These are phyloP conservation scores for Tenualosa ilisha DNA, from an alignment of 2,797 vertebrate genomes.

Conservation along the genomic window DNA sequence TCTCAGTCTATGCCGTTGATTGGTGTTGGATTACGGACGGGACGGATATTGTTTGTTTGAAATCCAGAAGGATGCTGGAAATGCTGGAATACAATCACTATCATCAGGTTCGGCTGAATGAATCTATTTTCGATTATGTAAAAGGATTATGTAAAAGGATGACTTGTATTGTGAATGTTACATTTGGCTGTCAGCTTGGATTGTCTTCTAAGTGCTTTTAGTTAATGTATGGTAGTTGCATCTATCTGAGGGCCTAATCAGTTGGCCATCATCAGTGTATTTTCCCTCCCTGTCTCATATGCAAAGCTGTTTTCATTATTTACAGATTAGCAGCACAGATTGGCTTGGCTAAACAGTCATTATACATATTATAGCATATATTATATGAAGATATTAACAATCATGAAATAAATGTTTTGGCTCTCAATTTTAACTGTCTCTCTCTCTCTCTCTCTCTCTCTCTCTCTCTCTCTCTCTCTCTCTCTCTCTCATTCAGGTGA, in stretches of 20 bases:
- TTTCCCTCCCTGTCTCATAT: background rate
- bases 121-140: background rate
- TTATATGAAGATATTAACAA: background rate
- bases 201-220: background rate
- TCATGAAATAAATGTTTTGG: background rate
- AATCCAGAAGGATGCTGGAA: constrained; percentile 79
- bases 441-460: background rate
- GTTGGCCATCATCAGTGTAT: background rate
- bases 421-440: background rate
- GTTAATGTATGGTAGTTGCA: background rate
- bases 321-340: no score
- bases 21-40: background rate
- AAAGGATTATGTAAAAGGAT: no score
- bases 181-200: background rate
- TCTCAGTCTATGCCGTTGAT: background rate
- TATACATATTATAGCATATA: background rate
- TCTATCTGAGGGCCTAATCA: background rate
- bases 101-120: constrained; percentile 82
- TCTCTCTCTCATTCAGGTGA: constrained; percentile 76
- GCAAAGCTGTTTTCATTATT: background rate
- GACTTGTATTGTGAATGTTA: background rate
- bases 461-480: background rate
- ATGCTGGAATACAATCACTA: constrained; percentile 89
- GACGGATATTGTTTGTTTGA: background rate
- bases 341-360: no score